A percentile compares a stretch with the other conserved stretches of the same genome.
phyloP scores from a whole-genome alignment of 2,888 invertebrate genomes.

The Oxystoma pomonae region DNA sequence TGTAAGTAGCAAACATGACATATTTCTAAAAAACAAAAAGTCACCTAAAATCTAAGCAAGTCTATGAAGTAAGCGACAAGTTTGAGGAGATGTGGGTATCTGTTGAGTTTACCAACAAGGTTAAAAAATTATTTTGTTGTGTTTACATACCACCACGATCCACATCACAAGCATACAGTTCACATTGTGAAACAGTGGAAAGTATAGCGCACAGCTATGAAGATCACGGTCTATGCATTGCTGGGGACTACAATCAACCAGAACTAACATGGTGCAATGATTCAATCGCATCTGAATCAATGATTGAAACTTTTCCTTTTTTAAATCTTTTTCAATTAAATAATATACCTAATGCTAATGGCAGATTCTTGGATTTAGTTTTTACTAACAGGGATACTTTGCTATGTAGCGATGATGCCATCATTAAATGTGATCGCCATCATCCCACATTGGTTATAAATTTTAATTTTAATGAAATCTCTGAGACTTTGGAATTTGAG shows the following conservation, averaged over 20 bases:
- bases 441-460: neutral
- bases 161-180: neutral
- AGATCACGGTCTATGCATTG: neutral
- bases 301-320: neutral
- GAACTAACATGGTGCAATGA: neutral
- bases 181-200: neutral
- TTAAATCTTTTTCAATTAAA: neutral
- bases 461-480: neutral
- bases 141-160: neutral
- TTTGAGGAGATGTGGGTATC: neutral
- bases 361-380: neutral
- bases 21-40: too few species aligned
- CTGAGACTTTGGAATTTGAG: neutral
- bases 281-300: neutral
- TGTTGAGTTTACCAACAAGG: neutral
- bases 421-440: neutral
- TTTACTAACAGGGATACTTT: neutral
- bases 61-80: conserved; percentile 45
- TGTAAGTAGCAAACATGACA: too few species aligned
- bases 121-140: neutral
- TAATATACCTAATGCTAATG: neutral
- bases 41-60: conserved; percentile 21
- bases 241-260: neutral
- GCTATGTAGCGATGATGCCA: neutral
- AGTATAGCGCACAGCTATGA: neutral